These are phyloP conservation scores for Gymnarchus niloticus DNA, from an alignment of 2,113 vertebrate genomes.

Conservation along the genomic window DNA sequence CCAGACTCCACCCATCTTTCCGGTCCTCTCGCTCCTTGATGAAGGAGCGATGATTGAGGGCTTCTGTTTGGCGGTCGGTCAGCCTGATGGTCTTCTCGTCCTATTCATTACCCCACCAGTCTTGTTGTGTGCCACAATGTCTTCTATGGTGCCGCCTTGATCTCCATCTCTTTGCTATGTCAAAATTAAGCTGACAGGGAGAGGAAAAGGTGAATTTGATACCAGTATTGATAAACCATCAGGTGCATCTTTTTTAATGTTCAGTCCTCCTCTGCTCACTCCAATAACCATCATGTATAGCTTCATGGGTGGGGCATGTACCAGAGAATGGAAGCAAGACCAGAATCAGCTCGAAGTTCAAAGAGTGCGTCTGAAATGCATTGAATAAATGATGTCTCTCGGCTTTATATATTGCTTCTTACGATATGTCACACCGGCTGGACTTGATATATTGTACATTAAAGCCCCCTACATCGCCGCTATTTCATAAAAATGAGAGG, in stretches of 20 bases:
- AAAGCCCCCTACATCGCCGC: not conserved
- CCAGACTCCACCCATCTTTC: conserved; percentile 18
- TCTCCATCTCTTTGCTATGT: not conserved
- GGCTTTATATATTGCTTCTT: not conserved
- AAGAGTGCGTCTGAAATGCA: not conserved
- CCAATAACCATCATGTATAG: conserved; percentile 7
- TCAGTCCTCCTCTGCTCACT: not conserved
- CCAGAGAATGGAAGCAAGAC: not conserved
- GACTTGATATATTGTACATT: not conserved
- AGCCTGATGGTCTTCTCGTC: conserved; percentile 14
- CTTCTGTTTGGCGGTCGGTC: conserved; percentile 44
- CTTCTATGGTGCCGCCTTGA: not conserved
- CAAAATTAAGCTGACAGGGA: conserved; percentile 23
- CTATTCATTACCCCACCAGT: conserved; percentile 43
- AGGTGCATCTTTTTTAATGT: not conserved
- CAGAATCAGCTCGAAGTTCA: not conserved
- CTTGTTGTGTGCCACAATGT: conserved; percentile 35
- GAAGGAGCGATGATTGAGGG: conserved; percentile 51
- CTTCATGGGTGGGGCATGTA: conserved; percentile 1
- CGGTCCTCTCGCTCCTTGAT: conserved; percentile 26
- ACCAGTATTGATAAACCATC: conserved; percentile 17
- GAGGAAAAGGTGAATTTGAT: conserved; percentile 7
- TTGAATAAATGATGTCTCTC: not conserved
- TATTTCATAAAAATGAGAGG: conserved; percentile 7
- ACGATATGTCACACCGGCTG: not conserved